Evolutionary conservation across 2,113 vertebrate species (phyloP).

Genomic region (Lota lota): DNA sequence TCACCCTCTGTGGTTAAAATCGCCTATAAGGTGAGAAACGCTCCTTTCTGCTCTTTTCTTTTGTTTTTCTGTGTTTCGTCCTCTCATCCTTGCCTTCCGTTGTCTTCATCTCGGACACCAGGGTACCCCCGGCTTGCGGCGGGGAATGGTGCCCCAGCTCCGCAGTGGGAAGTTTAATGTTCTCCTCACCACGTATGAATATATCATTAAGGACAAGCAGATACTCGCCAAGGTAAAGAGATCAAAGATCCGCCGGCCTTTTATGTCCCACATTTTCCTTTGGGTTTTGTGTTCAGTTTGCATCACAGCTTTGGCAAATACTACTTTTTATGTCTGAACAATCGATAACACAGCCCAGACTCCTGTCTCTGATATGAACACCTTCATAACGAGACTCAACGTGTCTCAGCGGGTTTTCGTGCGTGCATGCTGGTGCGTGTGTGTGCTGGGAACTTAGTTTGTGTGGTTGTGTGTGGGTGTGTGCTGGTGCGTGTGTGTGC

Average conservation of each 20-base stretch:
- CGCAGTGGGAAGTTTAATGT: conserved; percentile 97
- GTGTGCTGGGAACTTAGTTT: too few species aligned
- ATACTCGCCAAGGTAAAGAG: conserved; percentile 92
- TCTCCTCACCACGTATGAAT: conserved; percentile 95
- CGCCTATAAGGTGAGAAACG: conserved; percentile 88
- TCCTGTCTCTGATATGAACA: too few species aligned
- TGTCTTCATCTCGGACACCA: background rate
- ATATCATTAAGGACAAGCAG: conserved; percentile 99
- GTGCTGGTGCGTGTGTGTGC: too few species aligned
- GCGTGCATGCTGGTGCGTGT: background rate
- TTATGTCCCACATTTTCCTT: too few species aligned
- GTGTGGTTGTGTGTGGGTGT: too few species aligned
- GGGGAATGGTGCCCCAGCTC: conserved; percentile 90
- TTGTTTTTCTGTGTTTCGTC: background rate
- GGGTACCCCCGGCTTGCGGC: conserved; percentile 91
- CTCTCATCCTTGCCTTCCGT: background rate
- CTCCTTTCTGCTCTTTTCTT: background rate
- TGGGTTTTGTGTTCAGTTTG: too few species aligned
- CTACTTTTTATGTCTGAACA: too few species aligned
- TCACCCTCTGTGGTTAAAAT: conserved; percentile 96
- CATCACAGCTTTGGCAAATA: too few species aligned
- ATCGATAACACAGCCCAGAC: too few species aligned
- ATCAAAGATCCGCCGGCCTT: background rate
- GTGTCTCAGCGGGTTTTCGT: background rate
- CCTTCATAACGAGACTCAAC: too few species aligned